A percentile compares a stretch with the other conserved stretches of the same genome.
Evolutionary conservation across 2,888 invertebrate genomes (phyloP).

Genomic region (Drosophila anomalata): DNA sequence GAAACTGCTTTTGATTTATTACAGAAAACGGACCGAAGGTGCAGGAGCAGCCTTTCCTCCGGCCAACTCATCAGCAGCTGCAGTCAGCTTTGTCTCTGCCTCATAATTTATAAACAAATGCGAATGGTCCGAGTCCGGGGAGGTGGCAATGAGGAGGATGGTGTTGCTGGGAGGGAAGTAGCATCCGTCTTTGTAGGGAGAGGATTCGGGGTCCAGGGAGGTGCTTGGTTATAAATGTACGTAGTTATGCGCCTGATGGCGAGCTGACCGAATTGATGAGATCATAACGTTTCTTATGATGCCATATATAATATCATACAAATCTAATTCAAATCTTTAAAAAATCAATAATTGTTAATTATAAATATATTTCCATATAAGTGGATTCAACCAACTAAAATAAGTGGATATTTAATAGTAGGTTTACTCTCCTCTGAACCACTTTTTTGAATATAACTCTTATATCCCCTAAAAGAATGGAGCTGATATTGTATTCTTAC

Average conservation of each 20-base stretch:
- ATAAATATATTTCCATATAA: no score
- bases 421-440: no score
- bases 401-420: no score
- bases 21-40: conserved; percentile 27
- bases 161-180: conserved; percentile 25
- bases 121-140: conserved; percentile 25
- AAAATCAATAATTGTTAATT: conserved; percentile 6
- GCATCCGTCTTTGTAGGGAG: conserved; percentile 23
- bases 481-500: no score
- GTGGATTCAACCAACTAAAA: no score
- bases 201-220: conserved; percentile 1
- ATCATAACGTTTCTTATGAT: conserved; percentile 38
- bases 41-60: conserved; percentile 36
- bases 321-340: conserved; percentile 1
- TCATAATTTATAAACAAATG: conserved; percentile 79
- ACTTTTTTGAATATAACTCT: no score
- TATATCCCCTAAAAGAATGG: no score
- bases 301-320: conserved; percentile 26
- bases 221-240: conserved; percentile 30
- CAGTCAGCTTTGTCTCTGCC: conserved; percentile 63
- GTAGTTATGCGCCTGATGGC: conserved; percentile 37
- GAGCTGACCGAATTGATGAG: conserved; percentile 37
- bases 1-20: conserved; percentile 81
- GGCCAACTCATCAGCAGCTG: conserved; percentile 71
- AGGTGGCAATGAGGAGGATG: neutral